A percentile compares a stretch with the other conserved stretches of the same genome.
Conservation (phyloP, 2,797 vertebrate genomes). For the Cossypha heuglini region DNA sequence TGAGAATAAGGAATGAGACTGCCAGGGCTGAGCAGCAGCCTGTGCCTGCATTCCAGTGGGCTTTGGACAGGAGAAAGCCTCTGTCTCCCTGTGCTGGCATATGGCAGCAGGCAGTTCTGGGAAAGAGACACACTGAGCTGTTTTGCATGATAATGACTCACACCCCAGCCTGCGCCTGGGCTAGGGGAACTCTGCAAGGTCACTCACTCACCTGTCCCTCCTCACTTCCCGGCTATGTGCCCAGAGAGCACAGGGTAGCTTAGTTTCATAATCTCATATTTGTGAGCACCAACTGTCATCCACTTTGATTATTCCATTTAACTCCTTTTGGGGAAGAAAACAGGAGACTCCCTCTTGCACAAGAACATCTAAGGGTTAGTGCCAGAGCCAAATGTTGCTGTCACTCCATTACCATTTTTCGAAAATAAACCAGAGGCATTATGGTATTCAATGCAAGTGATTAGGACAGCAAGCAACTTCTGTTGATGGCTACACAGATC, state of each 20-base stretch:
- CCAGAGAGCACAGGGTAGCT: neutral
- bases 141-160: neutral
- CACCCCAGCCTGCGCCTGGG: neutral
- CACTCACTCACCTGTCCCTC: neutral
- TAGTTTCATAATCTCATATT: neutral
- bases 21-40: constrained; percentile 7
- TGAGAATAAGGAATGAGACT: neutral
- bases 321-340: neutral
- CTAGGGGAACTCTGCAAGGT: neutral
- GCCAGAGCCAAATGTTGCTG: neutral
- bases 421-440: neutral
- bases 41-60: constrained; percentile 32
- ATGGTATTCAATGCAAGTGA: neutral
- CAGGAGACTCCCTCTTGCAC: neutral
- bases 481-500: neutral
- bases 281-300: neutral
- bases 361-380: neutral
- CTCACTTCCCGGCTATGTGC: rapidly evolving
- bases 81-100: neutral
- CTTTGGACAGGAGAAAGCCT: neutral
- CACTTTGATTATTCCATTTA: neutral
- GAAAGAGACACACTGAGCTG: neutral
- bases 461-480: neutral
- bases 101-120: neutral
- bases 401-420: neutral